A percentile compares a stretch with the other conserved stretches of the same genome.
These are phyloP conservation scores for Oligia latruncula DNA, from an alignment of 2,888 invertebrate genomes.

Conservation along the genomic window DNA sequence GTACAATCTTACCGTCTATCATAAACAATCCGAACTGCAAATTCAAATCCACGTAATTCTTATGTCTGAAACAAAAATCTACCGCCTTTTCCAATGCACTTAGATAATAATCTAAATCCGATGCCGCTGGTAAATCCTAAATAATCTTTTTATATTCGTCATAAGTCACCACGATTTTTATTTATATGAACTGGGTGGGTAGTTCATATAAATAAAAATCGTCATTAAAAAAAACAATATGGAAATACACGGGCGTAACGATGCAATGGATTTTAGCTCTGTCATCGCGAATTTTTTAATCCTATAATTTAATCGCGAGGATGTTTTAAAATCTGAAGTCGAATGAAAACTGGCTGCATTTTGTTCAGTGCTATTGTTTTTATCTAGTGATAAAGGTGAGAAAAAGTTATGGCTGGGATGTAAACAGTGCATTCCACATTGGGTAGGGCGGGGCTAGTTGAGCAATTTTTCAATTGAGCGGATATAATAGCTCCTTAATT, in stretches of 20 bases:
- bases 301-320: slow-evolving; percentile 23
- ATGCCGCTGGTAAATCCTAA: slow-evolving; percentile 65
- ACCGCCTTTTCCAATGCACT: slow-evolving; percentile 68
- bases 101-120: slow-evolving; percentile 72
- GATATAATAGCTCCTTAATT: too few species aligned
- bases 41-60: slow-evolving; percentile 73
- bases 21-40: slow-evolving; percentile 78
- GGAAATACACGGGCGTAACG: slow-evolving; percentile 1
- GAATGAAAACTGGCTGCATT: slow-evolving; percentile 68
- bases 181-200: too few species aligned
- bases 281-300: slow-evolving; percentile 17
- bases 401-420: neutral
- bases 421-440: neutral
- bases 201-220: too few species aligned
- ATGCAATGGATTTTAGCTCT: slow-evolving; percentile 8
- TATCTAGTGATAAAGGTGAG: slow-evolving; percentile 53
- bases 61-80: slow-evolving; percentile 67
- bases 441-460: too few species aligned
- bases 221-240: neutral
- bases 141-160: slow-evolving; percentile 1
- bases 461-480: too few species aligned
- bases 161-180: neutral
- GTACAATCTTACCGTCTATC: slow-evolving; percentile 72
- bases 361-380: slow-evolving; percentile 60
- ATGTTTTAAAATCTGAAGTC: slow-evolving; percentile 62